Percentiles rank a stretch among this genome's conserved stretches.
Evolutionary conservation across 2,113 vertebrate species (phyloP).

Genomic region (Eulemur macaco): DNA sequence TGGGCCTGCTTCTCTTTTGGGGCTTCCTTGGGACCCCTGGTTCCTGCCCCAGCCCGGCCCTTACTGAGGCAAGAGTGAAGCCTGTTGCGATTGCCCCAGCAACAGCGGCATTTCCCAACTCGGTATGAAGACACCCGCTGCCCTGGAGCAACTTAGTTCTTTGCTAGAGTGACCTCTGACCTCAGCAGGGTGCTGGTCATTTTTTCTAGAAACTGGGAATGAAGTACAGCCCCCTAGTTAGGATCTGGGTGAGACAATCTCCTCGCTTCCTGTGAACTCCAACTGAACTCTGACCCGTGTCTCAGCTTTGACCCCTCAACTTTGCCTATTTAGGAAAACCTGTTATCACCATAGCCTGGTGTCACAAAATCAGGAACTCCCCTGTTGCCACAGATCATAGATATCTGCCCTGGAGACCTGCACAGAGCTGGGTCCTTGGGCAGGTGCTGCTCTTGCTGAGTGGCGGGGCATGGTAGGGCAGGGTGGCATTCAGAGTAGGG

Average conservation of each 20-base stretch:
- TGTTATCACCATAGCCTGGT: not conserved
- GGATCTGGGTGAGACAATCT: not conserved
- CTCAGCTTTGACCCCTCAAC: not conserved
- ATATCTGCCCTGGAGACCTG: not conserved
- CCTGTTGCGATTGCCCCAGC: constrained; percentile 67
- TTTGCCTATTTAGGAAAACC: not conserved
- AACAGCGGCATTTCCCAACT: constrained; percentile 66
- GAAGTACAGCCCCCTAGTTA: not conserved
- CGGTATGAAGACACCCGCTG: not conserved
- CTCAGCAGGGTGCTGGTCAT: not conserved
- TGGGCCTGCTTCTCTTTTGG: not conserved
- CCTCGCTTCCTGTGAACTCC: not conserved
- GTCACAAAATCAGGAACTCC: not conserved
- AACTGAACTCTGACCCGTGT: not conserved
- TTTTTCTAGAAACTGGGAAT: not conserved
- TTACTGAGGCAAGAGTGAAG: constrained; percentile 63
- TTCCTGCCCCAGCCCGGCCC: not conserved
- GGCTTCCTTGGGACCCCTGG: not conserved
- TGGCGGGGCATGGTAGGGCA: not conserved
- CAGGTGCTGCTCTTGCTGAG: not conserved
- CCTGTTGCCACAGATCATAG: not conserved
- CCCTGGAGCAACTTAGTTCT: not conserved
- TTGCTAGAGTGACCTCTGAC: not conserved
- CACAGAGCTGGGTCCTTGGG: not conserved
- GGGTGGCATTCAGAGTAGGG: not conserved